These are phyloP conservation scores for Enteromius unitaeniatus DNA, from an alignment of 2,797 vertebrate genomes.

Conservation along the genomic window DNA sequence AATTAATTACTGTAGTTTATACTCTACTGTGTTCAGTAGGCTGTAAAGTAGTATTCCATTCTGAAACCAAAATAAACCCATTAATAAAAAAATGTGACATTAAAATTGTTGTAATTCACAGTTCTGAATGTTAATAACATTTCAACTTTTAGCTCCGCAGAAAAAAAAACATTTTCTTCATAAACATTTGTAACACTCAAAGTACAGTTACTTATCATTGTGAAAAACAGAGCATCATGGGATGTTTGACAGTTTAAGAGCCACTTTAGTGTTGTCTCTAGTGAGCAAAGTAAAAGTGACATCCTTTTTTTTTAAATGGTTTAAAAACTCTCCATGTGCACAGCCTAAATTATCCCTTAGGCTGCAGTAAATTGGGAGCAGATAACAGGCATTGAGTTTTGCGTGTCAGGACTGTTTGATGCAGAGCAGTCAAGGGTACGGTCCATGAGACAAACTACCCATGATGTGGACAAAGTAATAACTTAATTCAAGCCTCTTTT, in stretches of 20 bases:
- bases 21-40: neutral
- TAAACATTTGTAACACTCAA: constrained; percentile 6
- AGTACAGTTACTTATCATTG: constrained; percentile 48
- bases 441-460: constrained; percentile 1
- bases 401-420: constrained; percentile 6
- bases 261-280: constrained; percentile 71
- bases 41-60: neutral
- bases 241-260: constrained; percentile 56
- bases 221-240: constrained; percentile 26
- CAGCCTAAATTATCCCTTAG: constrained; percentile 74
- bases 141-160: neutral
- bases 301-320: constrained; percentile 65
- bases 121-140: neutral
- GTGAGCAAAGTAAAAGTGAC: constrained; percentile 72
- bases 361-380: constrained; percentile 65
- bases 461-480: constrained; percentile 3
- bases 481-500: neutral
- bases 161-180: neutral
- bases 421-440: constrained; percentile 26
- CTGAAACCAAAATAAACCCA: neutral
- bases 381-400: constrained; percentile 38
- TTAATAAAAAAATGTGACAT: neutral
- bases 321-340: constrained; percentile 74
- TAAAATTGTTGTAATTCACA: neutral
- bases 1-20: too few relatives aligned